A percentile compares a stretch with the other conserved stretches of the same genome.
phyloP scores from a whole-genome alignment of 2,113 vertebrate genomes.

The Centropus unirufus region DNA sequence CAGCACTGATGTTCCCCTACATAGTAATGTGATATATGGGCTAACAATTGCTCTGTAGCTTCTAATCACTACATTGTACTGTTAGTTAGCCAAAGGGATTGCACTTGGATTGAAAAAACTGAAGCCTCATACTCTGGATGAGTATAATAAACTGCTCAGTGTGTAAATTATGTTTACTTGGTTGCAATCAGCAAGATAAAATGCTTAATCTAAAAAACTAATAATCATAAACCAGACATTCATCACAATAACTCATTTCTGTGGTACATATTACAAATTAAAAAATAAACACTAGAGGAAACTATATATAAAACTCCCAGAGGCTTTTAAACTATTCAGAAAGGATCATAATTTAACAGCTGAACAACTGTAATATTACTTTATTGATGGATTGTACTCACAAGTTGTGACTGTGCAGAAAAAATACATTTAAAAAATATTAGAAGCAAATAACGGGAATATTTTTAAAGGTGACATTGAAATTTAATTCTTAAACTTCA shows the following conservation, averaged over 20 bases:
- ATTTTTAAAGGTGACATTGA: neutral
- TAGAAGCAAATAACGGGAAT: neutral
- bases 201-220: slow-evolving; percentile 56
- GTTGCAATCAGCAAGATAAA: neutral
- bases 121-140: neutral
- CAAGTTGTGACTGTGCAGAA: neutral
- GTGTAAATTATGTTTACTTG: slow-evolving; percentile 30
- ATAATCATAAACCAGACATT: slow-evolving; percentile 28
- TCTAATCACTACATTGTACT: neutral
- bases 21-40: neutral
- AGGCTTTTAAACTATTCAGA: slow-evolving; percentile 20
- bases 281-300: slow-evolving; percentile 51
- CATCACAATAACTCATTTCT: slow-evolving; percentile 39
- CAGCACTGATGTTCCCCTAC: neutral
- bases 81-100: neutral
- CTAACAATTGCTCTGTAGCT: neutral
- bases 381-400: slow-evolving; percentile 24
- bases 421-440: neutral
- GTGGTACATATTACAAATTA: slow-evolving; percentile 25
- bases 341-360: slow-evolving; percentile 51
- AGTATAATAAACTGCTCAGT: neutral
- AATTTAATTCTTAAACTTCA: neutral
- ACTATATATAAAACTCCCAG: neutral
- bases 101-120: neutral
- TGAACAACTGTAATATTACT: slow-evolving; percentile 6